Evolutionary conservation across 2,113 vertebrate genomes (phyloP).

Genomic region (Zosterops borbonicus): DNA sequence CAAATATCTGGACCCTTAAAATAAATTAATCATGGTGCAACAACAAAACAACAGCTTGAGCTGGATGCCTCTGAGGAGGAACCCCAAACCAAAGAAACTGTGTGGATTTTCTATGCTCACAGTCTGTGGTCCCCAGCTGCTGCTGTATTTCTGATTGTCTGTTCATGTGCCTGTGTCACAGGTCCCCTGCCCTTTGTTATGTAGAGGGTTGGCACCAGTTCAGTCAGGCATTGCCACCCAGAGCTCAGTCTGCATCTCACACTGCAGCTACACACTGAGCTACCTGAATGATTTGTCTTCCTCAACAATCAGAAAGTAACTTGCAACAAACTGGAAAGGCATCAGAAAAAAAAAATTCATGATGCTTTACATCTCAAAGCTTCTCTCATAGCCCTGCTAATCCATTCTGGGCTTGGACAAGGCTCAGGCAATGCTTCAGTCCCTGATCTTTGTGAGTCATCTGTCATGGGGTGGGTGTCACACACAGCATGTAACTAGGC

Average conservation of each 20-base stretch:
- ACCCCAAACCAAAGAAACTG: not conserved
- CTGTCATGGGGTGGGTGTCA: not conserved
- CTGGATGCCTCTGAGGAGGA: not conserved
- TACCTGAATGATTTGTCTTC: not conserved
- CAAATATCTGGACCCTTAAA: not conserved
- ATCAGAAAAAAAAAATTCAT: not conserved
- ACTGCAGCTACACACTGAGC: not conserved
- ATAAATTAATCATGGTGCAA: not conserved
- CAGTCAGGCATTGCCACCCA: not conserved
- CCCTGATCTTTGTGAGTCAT: not conserved
- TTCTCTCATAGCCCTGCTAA: not conserved
- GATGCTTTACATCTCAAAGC: rapidly evolving
- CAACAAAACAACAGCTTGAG: not conserved
- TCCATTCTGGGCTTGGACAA: not conserved
- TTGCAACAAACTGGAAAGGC: not conserved
- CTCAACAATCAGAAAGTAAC: not conserved
- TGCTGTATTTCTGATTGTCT: not conserved
- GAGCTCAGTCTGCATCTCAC: not conserved
- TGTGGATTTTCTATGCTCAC: not conserved
- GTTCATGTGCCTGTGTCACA: not conserved
- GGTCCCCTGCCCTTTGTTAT: not conserved
- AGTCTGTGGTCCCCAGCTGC: not conserved
- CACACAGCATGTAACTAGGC: not conserved
- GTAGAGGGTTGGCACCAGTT: not conserved
- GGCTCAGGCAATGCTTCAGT: not conserved